Evolutionary conservation across 1,140 invertebrate genomes (phyloP), one percentile per base, ranked within the genome.

Genomic region (Armadillidium nasatum): DNA sequence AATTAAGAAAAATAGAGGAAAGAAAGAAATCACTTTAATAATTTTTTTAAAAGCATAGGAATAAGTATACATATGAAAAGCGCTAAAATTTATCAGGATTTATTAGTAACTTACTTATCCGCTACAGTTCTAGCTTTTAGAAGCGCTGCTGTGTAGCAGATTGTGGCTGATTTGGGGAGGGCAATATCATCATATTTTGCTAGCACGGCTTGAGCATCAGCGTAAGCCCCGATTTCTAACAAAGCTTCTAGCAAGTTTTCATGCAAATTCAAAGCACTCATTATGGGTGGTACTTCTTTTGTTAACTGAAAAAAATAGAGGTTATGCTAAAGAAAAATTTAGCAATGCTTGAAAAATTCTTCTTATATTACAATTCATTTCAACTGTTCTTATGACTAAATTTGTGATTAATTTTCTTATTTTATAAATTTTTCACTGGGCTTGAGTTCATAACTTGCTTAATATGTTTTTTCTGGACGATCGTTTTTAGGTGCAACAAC

Each of bases 131-230:
- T 89, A 0, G 95, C 94, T 87, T 98, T 98, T 10, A 99, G 86
- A 75, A 99, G 85, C 21, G 97, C 97, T 44, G 94, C 92, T 76
- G 97, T 98, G 85, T 98, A 99, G 86, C 94, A 96, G 81, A 99
- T 95, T n/a, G 94, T 93, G 11, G 96, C 96, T 75, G 95, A 97
- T 85, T 97, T 97, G 33, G 96, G 96, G 82, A 97, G 86, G 83
- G 91, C 94, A 77, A 96, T 95, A 85, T 98, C 97, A 86, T 98
- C 97, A 85, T 97, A 97, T 86, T 97, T 95, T 13, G 96, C 94
- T 81, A 99, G 85, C 50, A 99, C 93, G 66, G 95, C 94, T 86
- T 98, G 94, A 44, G 94, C 95, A 87, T 99, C 97, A 23, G 96
- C 94, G 85, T 98, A 99, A 0, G 94, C 93, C 85, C 97, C 94